Conservation (phyloP, 2,113 vertebrate species). For the Smithornis capensis region DNA sequence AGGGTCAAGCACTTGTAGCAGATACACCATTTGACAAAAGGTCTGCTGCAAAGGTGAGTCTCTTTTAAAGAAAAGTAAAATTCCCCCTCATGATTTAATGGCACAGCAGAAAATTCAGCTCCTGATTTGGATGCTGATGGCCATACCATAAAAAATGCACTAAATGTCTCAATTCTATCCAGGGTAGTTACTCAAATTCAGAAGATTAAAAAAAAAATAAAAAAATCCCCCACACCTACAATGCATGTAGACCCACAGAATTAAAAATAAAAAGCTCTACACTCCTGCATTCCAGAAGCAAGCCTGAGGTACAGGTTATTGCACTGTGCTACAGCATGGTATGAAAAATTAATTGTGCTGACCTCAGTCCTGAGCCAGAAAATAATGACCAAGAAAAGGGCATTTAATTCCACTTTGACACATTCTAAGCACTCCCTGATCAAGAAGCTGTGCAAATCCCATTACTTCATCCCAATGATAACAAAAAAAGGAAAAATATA, state of each 20-base stretch:
- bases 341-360: neutral
- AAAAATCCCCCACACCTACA: neutral
- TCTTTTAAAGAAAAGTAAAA: neutral
- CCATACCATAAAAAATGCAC: neutral
- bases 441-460: neutral
- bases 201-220: neutral
- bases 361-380: neutral
- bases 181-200: neutral
- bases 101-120: neutral
- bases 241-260: neutral
- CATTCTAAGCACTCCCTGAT: neutral
- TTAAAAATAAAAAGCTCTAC: neutral
- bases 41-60: neutral
- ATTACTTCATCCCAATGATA: neutral
- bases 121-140: neutral
- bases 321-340: neutral
- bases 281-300: neutral
- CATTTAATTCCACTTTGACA: neutral
- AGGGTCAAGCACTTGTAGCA: neutral
- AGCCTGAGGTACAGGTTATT: neutral
- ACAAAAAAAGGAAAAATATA: neutral
- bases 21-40: neutral
- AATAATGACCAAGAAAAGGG: neutral
- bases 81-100: neutral
- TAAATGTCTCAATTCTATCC: neutral